Evolutionary conservation across 1,140 invertebrate genomes (phyloP).

Genomic region (Phocides pigmalion): DNA sequence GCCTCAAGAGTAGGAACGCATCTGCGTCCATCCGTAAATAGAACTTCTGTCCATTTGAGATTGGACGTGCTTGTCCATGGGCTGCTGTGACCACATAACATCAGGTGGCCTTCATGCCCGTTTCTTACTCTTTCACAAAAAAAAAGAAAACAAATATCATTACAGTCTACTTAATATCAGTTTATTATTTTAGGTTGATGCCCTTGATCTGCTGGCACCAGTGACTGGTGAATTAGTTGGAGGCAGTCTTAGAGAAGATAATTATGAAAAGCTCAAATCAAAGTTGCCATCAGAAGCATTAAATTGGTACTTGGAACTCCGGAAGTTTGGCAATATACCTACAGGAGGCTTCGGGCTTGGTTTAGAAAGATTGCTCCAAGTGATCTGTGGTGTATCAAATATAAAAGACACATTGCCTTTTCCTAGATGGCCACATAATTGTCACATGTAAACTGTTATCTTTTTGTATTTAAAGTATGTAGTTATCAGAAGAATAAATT

Average conservation of each 20-base stretch:
- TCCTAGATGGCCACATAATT: constrained; percentile 95
- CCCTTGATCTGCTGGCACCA: constrained; percentile 95
- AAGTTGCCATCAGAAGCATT: constrained; percentile 87
- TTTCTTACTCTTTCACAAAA: no score
- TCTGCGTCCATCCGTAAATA: no score
- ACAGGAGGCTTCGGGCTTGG: constrained; percentile 98
- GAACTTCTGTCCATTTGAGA: no score
- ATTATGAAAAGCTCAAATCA: constrained; percentile 87
- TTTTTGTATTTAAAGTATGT: background rate
- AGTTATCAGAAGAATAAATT: background rate
- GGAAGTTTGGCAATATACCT: constrained; percentile 94
- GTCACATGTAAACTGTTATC: constrained; percentile 59
- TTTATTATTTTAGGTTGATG: constrained; percentile 80
- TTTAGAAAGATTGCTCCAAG: constrained; percentile 95
- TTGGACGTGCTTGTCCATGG: no score
- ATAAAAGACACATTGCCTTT: constrained; percentile 98
- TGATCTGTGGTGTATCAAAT: constrained; percentile 91
- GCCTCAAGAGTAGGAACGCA: no score
- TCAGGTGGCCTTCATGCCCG: no score
- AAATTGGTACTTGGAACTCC: constrained; percentile 96
- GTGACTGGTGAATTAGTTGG: constrained; percentile 96
- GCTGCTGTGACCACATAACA: no score
- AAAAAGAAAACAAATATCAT: no score
- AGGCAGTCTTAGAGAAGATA: constrained; percentile 95
- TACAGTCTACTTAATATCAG: background rate